These are phyloP conservation scores for Polyommatus icarus DNA, from an alignment of 2,888 invertebrate species.

Conservation along the genomic window DNA sequence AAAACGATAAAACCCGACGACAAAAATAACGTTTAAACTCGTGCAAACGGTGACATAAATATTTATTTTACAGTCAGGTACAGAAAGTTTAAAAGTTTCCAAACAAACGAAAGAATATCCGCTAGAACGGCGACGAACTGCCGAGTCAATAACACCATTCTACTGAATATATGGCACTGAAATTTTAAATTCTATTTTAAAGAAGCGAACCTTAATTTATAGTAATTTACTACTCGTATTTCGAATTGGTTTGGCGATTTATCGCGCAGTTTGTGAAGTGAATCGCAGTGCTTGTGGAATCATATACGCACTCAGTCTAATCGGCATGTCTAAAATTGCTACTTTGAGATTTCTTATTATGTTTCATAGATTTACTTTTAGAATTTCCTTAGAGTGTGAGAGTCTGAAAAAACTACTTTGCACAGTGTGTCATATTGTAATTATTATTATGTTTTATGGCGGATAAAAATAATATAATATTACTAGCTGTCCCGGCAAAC, in stretches of 20 bases:
- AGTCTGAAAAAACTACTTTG: too few relatives aligned
- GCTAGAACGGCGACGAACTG: conserved; percentile 50
- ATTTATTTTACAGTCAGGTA: conserved; percentile 46
- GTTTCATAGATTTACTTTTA: too few relatives aligned
- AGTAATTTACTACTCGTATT: conserved; percentile 40
- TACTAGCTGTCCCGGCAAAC: too few relatives aligned
- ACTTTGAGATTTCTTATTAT: neutral
- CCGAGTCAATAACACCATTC: conserved; percentile 75
- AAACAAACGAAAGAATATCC: conserved; percentile 45
- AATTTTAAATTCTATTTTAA: conserved; percentile 48
- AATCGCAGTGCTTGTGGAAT: neutral
- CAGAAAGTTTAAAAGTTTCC: conserved; percentile 46
- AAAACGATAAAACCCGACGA: conserved; percentile 29
- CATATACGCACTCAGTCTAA: neutral
- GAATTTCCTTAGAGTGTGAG: too few relatives aligned
- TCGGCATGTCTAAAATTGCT: neutral
- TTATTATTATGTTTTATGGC: too few relatives aligned
- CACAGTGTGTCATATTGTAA: too few relatives aligned
- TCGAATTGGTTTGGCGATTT: conserved; percentile 29
- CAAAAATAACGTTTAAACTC: conserved; percentile 36
- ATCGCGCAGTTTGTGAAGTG: conserved; percentile 21
- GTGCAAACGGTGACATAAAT: conserved; percentile 40
- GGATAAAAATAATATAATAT: too few relatives aligned
- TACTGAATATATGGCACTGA: conserved; percentile 57
- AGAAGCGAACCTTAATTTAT: conserved; percentile 46